phyloP scores from a whole-genome alignment of 2,888 invertebrate species.

The Urechis unicinctus region DNA sequence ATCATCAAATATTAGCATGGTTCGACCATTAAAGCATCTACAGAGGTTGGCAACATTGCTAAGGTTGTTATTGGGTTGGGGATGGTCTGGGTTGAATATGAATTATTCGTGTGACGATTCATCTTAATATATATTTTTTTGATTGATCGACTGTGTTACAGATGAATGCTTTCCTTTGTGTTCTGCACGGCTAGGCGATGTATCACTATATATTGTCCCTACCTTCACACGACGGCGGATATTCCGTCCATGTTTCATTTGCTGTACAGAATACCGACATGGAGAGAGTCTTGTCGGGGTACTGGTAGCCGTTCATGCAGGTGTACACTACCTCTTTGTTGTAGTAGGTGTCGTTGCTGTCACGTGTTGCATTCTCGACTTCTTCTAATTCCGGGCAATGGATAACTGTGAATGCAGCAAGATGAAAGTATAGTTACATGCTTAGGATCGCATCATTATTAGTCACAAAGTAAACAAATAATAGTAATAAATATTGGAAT shows the following conservation, averaged over 20 bases:
- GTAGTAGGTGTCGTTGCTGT: conserved; percentile 17
- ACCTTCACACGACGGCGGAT: conserved; percentile 19
- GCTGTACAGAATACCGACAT: conserved; percentile 14
- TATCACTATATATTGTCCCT: conserved; percentile 13
- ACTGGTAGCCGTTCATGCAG: conserved; percentile 20
- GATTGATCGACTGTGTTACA: conserved; percentile 22
- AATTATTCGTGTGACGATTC: no score
- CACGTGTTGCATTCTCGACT: conserved; percentile 18
- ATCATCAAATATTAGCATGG: no score
- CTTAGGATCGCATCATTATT: neutral
- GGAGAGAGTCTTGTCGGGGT: conserved; percentile 13
- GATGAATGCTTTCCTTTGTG: conserved; percentile 12
- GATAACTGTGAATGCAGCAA: conserved; percentile 11
- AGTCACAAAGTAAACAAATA: no score
- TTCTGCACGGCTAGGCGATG: conserved; percentile 22
- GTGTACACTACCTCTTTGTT: conserved; percentile 9
- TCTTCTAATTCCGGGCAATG: conserved; percentile 15
- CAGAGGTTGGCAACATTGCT: no score
- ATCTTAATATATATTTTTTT: no score
- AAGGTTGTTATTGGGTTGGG: no score
- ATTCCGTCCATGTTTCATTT: conserved; percentile 20
- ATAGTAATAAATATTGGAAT: neutral
- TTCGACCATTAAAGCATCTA: no score
- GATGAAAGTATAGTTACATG: neutral
- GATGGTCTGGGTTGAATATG: no score